A percentile compares a stretch with the other conserved stretches of the same genome.
These are phyloP conservation scores for Aphelocoma coerulescens DNA, from an alignment of 2,113 vertebrate genomes.

Conservation along the genomic window DNA sequence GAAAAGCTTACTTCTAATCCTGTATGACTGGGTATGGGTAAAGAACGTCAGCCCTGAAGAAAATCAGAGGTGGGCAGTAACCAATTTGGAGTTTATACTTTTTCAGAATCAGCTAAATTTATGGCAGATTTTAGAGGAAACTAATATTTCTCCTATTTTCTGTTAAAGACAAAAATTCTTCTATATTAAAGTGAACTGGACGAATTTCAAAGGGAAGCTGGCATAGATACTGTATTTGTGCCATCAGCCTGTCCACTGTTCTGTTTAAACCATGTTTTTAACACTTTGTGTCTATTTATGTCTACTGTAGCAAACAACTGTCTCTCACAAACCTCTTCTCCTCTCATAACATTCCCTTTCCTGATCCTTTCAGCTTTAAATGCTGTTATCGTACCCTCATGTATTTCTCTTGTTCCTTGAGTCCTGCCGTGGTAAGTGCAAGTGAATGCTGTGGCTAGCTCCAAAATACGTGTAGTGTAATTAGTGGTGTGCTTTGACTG, in stretches of 20 bases:
- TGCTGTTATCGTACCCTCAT: fast-evolving
- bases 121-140: not conserved
- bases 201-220: not conserved
- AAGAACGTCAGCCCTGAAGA: not conserved
- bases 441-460: not conserved
- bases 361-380: not conserved
- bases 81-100: not conserved
- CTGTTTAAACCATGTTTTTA: not conserved
- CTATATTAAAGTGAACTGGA: not conserved
- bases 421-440: not conserved
- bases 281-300: not conserved
- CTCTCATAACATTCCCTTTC: not conserved
- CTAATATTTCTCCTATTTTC: not conserved
- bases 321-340: not conserved
- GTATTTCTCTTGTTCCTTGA: not conserved
- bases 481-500: not conserved
- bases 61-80: not conserved
- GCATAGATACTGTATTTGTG: not conserved
- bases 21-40: not conserved
- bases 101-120: not conserved
- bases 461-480: not conserved
- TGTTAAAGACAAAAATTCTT: not conserved
- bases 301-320: not conserved
- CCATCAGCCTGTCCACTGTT: too few species aligned
- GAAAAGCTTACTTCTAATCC: not conserved